Conservation (phyloP, 1,140 invertebrate genomes). For the Euschistus heros region DNA sequence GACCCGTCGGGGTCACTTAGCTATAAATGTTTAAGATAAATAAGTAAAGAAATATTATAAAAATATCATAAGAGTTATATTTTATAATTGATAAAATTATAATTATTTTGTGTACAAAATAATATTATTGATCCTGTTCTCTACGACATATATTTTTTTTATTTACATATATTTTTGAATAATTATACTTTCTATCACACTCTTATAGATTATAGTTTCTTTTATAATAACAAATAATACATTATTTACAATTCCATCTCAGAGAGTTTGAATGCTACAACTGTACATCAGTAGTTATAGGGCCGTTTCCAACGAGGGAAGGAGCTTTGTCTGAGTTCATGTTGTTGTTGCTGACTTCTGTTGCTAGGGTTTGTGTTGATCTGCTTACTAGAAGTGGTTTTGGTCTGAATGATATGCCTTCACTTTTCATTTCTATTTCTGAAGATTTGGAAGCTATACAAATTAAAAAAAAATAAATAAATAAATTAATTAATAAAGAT, state of each 20-base stretch:
- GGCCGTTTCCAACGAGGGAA: slow-evolving; percentile 18
- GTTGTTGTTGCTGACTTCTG: slow-evolving; percentile 19
- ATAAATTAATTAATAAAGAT: too few relatives aligned
- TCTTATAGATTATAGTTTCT: background rate
- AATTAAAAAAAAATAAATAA: background rate
- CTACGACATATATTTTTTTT: background rate
- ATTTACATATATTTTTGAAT: background rate
- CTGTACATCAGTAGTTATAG: slow-evolving; percentile 19
- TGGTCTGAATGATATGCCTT: slow-evolving; percentile 17
- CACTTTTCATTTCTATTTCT: slow-evolving; percentile 22
- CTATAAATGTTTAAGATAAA: slow-evolving; percentile 41
- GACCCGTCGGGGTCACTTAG: slow-evolving; percentile 39
- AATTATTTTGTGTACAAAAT: background rate
- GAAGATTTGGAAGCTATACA: slow-evolving; percentile 7
- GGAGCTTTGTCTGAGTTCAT: slow-evolving; percentile 31
- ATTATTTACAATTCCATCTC: slow-evolving; percentile 27
- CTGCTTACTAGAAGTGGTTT: slow-evolving; percentile 22
- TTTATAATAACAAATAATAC: background rate
- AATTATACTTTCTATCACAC: background rate
- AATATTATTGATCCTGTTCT: too few relatives aligned
- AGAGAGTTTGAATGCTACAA: slow-evolving; percentile 20
- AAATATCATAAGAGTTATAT: slow-evolving; percentile 14
- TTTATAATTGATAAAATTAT: background rate
- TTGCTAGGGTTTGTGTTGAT: slow-evolving; percentile 20
- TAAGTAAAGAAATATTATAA: slow-evolving; percentile 33